These are phyloP conservation scores for Axis porcinus DNA, from an alignment of 2,113 vertebrate genomes.

Conservation along the genomic window DNA sequence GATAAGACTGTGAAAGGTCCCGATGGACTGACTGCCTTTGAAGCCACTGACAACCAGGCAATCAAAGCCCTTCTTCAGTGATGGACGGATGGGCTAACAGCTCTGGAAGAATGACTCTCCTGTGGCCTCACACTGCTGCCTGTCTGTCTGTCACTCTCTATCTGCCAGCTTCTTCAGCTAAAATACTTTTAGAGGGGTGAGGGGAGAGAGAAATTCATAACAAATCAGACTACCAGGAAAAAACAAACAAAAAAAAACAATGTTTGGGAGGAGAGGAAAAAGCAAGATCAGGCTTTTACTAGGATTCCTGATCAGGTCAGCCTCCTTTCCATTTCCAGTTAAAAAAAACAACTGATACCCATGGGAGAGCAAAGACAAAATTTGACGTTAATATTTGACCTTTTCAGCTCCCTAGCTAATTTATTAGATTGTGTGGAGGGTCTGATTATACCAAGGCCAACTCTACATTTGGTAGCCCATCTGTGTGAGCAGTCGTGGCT, in stretches of 20 bases:
- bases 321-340: slow-evolving; percentile 73
- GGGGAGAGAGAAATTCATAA: slow-evolving; percentile 76
- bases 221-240: slow-evolving; percentile 74
- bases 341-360: slow-evolving; percentile 28
- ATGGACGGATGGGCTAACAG: slow-evolving; percentile 84
- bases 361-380: slow-evolving; percentile 71
- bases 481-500: slow-evolving; percentile 66
- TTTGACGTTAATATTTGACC: slow-evolving; percentile 62
- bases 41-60: slow-evolving; percentile 87
- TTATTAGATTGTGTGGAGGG: slow-evolving; percentile 58
- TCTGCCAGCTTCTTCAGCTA: slow-evolving; percentile 85
- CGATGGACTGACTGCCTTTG: slow-evolving; percentile 88
- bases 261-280: slow-evolving; percentile 67
- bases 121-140: slow-evolving; percentile 89
- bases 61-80: slow-evolving; percentile 95
- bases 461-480: slow-evolving; percentile 58
- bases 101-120: slow-evolving; percentile 80
- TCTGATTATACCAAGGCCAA: slow-evolving; percentile 62
- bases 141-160: slow-evolving; percentile 89
- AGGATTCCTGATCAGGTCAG: slow-evolving; percentile 74
- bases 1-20: slow-evolving; percentile 91
- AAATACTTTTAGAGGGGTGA: slow-evolving; percentile 81
- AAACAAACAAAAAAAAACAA: slow-evolving; percentile 43
- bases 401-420: slow-evolving; percentile 72
- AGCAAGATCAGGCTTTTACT: slow-evolving; percentile 59